Evolutionary conservation across 2,113 vertebrate species (phyloP), one percentile per base, ranked within the genome.

Genomic region (Ptychochromis oligacanthus): DNA sequence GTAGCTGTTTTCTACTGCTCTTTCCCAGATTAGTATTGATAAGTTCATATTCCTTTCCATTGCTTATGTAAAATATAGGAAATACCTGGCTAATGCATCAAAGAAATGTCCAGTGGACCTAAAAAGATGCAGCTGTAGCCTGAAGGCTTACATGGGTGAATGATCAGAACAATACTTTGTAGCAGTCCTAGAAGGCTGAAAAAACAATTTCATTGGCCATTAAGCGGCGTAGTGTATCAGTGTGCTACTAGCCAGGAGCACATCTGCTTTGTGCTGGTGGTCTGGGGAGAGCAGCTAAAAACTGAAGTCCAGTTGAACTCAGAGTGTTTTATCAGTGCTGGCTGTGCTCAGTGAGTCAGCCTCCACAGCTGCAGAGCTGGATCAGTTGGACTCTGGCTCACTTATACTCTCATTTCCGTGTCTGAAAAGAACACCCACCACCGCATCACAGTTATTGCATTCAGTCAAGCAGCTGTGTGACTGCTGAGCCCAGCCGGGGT

Each of bases 221-320:
- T 1, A 5, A 31, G 28, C 22, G 67, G 49, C 52, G 77, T 34
- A 75, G 79, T 80, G 55, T 70, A 38, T 28, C 62, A 77, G 57
- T 82, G 83, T 88, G 10, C 60, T 54, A 57, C 74, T 62, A 55
- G 77, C 60, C 75, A 77, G 81, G 57, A 79, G 3, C 77, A 89
- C 83, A 85, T 91, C 82, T 91, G 89, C 75, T 88, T 79, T 60
- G 22, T 81, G 76, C 90, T 91, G 91, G 93, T 91, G 90, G 91
- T 89, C 89, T 40, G 20, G 26, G 18, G 24, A 26, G 22, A 54
- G 52, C 24, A 36, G 31, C 34, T 40, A 67, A 38, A 60, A 5
- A 60, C 57, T 57, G 0, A 17, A 54, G 70, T 81, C 79, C 65
- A 75, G 54, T 43, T 89, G 77, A 88, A 84, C 84, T 81, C 61